phyloP scores from a whole-genome alignment of 2,113 vertebrate species.

The Murina feae region DNA sequence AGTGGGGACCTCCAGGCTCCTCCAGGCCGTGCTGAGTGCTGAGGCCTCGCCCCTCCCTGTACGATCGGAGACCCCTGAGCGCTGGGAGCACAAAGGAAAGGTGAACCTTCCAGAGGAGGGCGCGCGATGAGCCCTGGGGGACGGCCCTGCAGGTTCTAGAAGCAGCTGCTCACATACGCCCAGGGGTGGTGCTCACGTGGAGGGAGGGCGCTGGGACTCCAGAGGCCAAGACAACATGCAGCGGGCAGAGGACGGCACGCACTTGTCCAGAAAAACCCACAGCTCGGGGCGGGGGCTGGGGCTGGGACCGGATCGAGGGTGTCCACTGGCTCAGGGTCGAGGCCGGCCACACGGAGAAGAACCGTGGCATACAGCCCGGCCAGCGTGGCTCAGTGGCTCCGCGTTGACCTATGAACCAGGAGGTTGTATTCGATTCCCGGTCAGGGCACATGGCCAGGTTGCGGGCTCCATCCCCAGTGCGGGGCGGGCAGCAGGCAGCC shows the following conservation, averaged over 20 bases:
- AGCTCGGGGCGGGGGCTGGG: neutral
- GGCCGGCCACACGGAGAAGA: neutral
- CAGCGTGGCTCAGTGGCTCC: too few relatives aligned
- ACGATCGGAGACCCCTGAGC: neutral
- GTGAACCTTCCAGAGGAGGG: neutral
- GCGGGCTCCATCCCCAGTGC: too few relatives aligned
- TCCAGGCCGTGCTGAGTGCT: neutral
- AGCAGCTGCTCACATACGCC: neutral
- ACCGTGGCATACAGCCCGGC: too few relatives aligned
- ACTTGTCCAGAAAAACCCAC: neutral
- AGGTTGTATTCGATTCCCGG: too few relatives aligned
- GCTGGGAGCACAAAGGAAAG: neutral
- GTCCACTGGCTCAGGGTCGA: neutral
- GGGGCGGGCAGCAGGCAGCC: too few relatives aligned
- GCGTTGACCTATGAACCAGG: too few relatives aligned
- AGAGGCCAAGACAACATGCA: neutral
- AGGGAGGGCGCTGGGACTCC: neutral
- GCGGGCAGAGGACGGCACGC: neutral
- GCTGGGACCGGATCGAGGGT: neutral
- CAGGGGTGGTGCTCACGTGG: fast-evolving
- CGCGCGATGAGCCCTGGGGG: too few relatives aligned
- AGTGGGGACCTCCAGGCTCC: neutral
- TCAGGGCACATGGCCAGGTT: too few relatives aligned
- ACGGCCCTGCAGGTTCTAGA: neutral
- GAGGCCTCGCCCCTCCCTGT: neutral